Conservation (phyloP, 1,140 invertebrate species). For the Leptopilina boulardi region DNA sequence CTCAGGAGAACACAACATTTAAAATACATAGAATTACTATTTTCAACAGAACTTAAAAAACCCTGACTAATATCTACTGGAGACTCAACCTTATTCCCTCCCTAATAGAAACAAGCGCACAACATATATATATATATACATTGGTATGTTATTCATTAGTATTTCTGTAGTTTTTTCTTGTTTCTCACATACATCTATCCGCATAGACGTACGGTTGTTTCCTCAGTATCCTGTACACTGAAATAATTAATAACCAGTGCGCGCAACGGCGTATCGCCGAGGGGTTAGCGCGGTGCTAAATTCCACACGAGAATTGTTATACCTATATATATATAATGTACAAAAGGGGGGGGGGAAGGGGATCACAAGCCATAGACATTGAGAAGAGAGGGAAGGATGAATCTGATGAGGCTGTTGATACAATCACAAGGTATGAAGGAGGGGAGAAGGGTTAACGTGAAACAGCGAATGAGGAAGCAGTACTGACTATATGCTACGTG, state of each 20-base stretch:
- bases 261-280: conserved; percentile 40
- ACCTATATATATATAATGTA: conserved; percentile 23
- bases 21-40: too few species aligned
- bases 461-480: conserved; percentile 15
- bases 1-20: too few species aligned
- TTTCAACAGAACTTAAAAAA: too few species aligned
- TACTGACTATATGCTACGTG: not conserved
- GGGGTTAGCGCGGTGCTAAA: conserved; percentile 49
- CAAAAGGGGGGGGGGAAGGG: not conserved
- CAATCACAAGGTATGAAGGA: conserved; percentile 62
- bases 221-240: not conserved
- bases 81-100: too few species aligned
- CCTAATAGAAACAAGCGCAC: too few species aligned
- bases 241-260: conserved; percentile 29
- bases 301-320: conserved; percentile 36
- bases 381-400: conserved; percentile 53
- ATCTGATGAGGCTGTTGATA: conserved; percentile 71
- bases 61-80: too few species aligned
- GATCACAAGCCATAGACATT: conserved; percentile 5
- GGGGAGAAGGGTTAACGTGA: conserved; percentile 41
- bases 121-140: too few species aligned
- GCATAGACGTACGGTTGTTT: not conserved
- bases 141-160: too few species aligned
- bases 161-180: too few species aligned
- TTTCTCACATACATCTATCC: too few species aligned